These are phyloP conservation scores for Sciurus vulgaris DNA, from an alignment of 2,797 vertebrate species.

Conservation along the genomic window DNA sequence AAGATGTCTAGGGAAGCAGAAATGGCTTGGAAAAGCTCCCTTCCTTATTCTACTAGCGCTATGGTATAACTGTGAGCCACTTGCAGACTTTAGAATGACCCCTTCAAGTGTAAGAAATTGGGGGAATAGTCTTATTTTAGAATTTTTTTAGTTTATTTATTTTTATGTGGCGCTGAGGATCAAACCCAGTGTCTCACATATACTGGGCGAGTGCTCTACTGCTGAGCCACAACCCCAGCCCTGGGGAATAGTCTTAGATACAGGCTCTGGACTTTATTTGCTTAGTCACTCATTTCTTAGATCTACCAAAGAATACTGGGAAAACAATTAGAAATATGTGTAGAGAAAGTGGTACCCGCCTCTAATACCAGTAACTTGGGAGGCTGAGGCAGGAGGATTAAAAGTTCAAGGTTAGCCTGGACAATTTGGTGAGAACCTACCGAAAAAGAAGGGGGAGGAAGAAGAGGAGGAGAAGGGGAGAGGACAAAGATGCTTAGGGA, in stretches of 20 bases:
- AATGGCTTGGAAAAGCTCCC: not conserved
- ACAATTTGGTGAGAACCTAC: too few relatives aligned
- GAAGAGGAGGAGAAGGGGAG: too few relatives aligned
- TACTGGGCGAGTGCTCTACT: too few relatives aligned
- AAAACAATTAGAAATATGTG: not conserved
- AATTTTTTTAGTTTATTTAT: too few relatives aligned
- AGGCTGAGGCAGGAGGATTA: too few relatives aligned
- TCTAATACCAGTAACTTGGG: too few relatives aligned
- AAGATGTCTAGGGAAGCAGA: not conserved
- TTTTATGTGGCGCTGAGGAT: too few relatives aligned
- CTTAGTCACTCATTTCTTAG: not conserved
- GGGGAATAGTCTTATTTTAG: not conserved
- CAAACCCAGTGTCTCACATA: too few relatives aligned
- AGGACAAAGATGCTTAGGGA: not conserved
- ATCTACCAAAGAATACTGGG: not conserved
- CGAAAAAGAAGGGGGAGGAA: too few relatives aligned
- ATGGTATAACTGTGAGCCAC: not conserved
- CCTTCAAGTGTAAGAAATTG: not conserved
- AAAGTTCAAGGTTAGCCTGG: too few relatives aligned
- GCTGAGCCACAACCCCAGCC: too few relatives aligned
- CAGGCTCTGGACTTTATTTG: not conserved
- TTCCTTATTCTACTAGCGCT: not conserved
- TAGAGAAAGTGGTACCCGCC: too few relatives aligned
- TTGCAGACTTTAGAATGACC: not conserved
- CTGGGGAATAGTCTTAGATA: not conserved